phyloP scores from a whole-genome alignment of 2,113 vertebrate genomes.

The Solea solea region DNA sequence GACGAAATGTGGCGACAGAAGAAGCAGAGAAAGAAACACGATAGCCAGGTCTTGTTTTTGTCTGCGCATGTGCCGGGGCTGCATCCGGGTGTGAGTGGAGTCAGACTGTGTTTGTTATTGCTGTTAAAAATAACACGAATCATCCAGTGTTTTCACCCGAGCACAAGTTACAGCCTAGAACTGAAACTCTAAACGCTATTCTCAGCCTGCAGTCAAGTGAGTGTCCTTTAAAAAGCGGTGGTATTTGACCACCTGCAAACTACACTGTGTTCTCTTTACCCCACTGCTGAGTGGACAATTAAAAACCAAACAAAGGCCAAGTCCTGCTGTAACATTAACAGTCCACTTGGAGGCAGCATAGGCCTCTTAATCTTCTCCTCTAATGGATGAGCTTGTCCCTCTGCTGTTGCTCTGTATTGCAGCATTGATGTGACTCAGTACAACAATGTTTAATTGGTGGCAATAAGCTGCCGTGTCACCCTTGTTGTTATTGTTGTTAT shows the following conservation, averaged over 20 bases:
- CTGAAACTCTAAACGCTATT: slow-evolving; percentile 1
- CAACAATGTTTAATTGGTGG: slow-evolving; percentile 31
- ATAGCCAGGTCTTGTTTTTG: slow-evolving; percentile 37
- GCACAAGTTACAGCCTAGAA: slow-evolving; percentile 1
- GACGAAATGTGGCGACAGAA: slow-evolving; percentile 24
- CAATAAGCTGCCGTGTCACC: slow-evolving; percentile 27
- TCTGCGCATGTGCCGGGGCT: slow-evolving; percentile 6
- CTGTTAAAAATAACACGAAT: slow-evolving; percentile 38
- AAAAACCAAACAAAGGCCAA: neutral
- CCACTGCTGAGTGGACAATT: slow-evolving; percentile 11
- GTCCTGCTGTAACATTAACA: neutral
- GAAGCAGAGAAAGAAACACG: slow-evolving; percentile 20
- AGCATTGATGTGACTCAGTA: slow-evolving; percentile 30
- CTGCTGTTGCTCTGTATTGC: slow-evolving; percentile 29
- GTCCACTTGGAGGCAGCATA: slow-evolving; percentile 75
- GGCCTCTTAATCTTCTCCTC: slow-evolving; percentile 14
- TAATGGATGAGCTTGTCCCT: neutral
- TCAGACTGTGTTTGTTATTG: slow-evolving; percentile 4
- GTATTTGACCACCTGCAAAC: slow-evolving; percentile 1
- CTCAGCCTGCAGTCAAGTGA: slow-evolving; percentile 1
- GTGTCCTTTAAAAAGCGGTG: slow-evolving; percentile 8
- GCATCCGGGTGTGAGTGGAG: slow-evolving; percentile 10
- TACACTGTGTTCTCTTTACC: slow-evolving; percentile 12
- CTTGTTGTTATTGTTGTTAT: slow-evolving; percentile 20
- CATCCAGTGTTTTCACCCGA: slow-evolving; percentile 25